Base-by-base conservation (phyloP, 2,113 vertebrate species). In the Mus pahari region DNA sequence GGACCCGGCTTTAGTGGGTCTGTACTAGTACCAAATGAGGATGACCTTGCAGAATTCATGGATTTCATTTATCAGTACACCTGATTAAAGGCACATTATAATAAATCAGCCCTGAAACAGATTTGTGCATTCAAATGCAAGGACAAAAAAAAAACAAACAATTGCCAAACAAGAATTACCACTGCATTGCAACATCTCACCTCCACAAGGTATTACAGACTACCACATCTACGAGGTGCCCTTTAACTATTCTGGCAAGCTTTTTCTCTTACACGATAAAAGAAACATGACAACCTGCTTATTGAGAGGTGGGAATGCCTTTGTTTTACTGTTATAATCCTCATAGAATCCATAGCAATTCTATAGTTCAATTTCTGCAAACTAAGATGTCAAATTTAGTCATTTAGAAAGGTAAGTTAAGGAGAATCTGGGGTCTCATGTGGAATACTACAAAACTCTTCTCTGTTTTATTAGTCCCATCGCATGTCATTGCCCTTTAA, bases 401-500 rank as follows among this genome's bases (percentile, higher is more conserved):
- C 94, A 0, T 0, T 95, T 96, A 96, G 96, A 97, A 97, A 42
- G 60, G 89, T 66, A 96, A 75, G 86, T 79, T 16, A 55, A 53
- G 97, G 53, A 96, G 83, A 70, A 79, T 45, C 7, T 1, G 24
- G 33, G 60, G 42, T 94, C 96, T 95, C 96, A 16, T 42, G n/a
- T 0, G 91, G 96, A 97, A 92, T 96, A 95, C 78, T 58, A 92
- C 45, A 96, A 98, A 97, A 10, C n/a, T 31, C 97, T 97, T 98
- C 97, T 96, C 94, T 98, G 66, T 97, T 98, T 98, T 98, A 98
- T 98, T 98, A 97, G 97, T 89, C 95, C 93, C 97, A 97, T 98
- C 98, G 95, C 92, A 97, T 98, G 97, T 92, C 94, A 88, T 84
- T 98, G 96, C 96, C 97, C 98, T 98, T 98, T 98, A 98, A 98